Base-by-base conservation (phyloP, 2,797 vertebrate species). In the Sitta carolinensis region DNA sequence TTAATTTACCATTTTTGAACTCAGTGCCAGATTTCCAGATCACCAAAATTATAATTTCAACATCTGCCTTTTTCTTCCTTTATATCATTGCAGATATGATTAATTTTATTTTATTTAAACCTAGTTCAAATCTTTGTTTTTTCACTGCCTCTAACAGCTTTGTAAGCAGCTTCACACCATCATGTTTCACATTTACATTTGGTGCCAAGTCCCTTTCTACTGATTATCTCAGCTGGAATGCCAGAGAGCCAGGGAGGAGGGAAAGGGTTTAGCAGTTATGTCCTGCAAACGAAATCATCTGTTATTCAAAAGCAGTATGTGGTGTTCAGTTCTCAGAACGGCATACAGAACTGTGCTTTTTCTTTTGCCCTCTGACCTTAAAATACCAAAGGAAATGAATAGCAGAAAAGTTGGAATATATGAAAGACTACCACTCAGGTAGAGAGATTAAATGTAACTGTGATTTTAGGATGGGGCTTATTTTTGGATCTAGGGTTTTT, bases 221-320 rank as follows among this genome's bases (percentile, higher is more conserved):
- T 97, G 97, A 97, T 97, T 97, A 94, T 96, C 96, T 97, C 96
- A 96, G 95, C 84, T 97, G 92, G 94, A 91, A 94, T 93, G 61
- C 93, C 94, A 94, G 94, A 84, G 89, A 78, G 61, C n/a, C 2
- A 2, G 40, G 61, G 43, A 72, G 58, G 79, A 94, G 45, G 26
- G 75, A 78, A 92, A 89, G 50, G 64, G 13, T 77, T 96, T 95
- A 92, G 72, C 79, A 89, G 84, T 78, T 92, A 70, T 54, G 89
- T 95, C 87, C 94, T 93, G 87, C 75, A 93, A 93, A 89, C 13
- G 23, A 95, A 96, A 95, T 94, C 3, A 87, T 93, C 92, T 85
- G 84, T 91, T 95, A 84, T 91, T 93, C 84, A 94, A 90, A 95
- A 94, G 45, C 90, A 89, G n/a, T 91, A 63, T 90, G 87, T 69